Evolutionary conservation across 1,140 invertebrate species (phyloP), one percentile per base, ranked within the genome.

Genomic region (Notospermus geniculatus): DNA sequence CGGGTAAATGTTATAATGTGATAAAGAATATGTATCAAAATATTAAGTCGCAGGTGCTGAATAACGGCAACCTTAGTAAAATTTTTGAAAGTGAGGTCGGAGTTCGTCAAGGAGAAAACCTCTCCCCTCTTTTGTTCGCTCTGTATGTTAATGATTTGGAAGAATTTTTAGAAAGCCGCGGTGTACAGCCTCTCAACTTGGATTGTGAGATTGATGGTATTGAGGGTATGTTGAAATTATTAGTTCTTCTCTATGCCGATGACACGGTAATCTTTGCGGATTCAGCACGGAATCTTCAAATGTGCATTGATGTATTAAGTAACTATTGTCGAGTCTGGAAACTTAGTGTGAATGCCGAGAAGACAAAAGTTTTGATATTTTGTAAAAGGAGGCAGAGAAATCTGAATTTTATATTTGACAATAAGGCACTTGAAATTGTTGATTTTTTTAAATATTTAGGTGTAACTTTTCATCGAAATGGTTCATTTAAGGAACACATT

Each of bases 181-280:
- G n/a, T n/a, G n/a, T n/a, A n/a, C n/a, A n/a, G n/a, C n/a, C n/a
- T n/a, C n/a, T n/a, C n/a, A n/a, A n/a, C n/a, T n/a, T n/a, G n/a
- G n/a, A n/a, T n/a, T n/a, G n/a, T n/a, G n/a, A n/a, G n/a, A n/a
- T n/a, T n/a, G n/a, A n/a, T n/a, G n/a, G n/a, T n/a, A n/a, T n/a
- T n/a, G n/a, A n/a, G n/a, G n/a, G n/a, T n/a, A n/a, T n/a, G n/a
- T n/a, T n/a, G 32, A 56, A 29, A 32, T 28, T 56, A 56, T 29
- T 29, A 28, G 23, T 30, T 30, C 54, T 56, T 22, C 54, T 56
- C 19, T 56, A 56, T 56, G 54, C 54, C 27, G 54, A 23, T 56
- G 23, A 56, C 29, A 56, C 54, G 27, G 54, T 56, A 22, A 56
- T 56, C 27, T 28, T 56, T 23, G 23, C 54, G 13, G 13, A 25